phyloP scores from a whole-genome alignment of 2,113 vertebrate species.

The Ceyx margarethae region DNA sequence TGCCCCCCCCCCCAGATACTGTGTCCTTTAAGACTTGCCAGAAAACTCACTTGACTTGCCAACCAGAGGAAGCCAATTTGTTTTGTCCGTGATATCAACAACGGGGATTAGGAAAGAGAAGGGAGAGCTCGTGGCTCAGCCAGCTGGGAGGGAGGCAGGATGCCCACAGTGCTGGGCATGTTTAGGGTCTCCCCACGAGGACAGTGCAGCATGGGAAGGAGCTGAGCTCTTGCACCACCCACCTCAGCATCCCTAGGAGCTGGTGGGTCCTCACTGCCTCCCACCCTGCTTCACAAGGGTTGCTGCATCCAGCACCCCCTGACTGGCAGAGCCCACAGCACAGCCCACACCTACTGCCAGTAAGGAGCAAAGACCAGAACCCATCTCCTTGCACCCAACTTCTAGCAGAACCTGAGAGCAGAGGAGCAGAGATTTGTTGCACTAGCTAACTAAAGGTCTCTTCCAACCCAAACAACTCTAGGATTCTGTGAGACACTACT shows the following conservation, averaged over 20 bases:
- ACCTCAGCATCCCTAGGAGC: fast-evolving
- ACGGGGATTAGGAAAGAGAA: not conserved
- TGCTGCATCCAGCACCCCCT: not conserved
- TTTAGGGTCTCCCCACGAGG: not conserved
- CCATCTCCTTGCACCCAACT: not conserved
- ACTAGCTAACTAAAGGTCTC: not conserved
- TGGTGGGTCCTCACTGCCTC: not conserved
- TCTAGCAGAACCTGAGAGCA: not conserved
- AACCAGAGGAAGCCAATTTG: slow-evolving; percentile 5
- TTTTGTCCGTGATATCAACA: not conserved
- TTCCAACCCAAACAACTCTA: not conserved
- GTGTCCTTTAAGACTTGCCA: not conserved
- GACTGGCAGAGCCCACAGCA: not conserved
- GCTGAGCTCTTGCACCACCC: not conserved
- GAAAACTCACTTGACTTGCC: not conserved
- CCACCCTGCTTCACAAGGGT: not conserved
- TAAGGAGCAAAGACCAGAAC: not conserved
- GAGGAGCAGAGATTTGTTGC: not conserved
- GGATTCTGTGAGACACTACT: not conserved
- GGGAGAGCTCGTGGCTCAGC: not conserved
- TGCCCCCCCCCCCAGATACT: not conserved
- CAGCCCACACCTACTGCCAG: not conserved
- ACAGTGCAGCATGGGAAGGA: not conserved
- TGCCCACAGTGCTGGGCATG: not conserved
- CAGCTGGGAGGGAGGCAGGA: fast-evolving